Base-by-base conservation (phyloP, 2,888 invertebrate genomes). In the Carterocephalus palaemon region DNA sequence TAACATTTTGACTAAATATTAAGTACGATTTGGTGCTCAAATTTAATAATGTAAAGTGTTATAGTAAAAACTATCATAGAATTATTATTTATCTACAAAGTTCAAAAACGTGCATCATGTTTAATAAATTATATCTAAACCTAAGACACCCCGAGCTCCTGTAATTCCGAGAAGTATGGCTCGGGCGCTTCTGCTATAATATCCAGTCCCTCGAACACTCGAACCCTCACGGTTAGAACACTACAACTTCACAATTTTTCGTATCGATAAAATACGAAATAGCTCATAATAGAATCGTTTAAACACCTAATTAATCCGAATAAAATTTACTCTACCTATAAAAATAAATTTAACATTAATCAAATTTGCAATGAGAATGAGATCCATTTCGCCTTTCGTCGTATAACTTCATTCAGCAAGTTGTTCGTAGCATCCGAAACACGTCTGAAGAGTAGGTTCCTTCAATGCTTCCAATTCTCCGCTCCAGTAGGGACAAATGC, bases 1-100 rank as follows among this genome's bases (percentile, higher is more conserved):
- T 62, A 78, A 83, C 69, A 81, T 80, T 83, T 84, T 85, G 77
- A 80, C 82, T 85, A 84, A 84, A 80, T 77, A 83, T 82, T 85
- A 86, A 86, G 85, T 86, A 86, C 85, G 78, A 85, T 85, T 86
- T 85, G 85, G 85, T 86, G 85, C 85, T 86, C 85, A 80, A 82
- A 78, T 75, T 76, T 75, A 71, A 75, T 80, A 74, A 80, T 76
- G 76, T 81, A 79, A 57, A 75, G 81, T 82, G 82, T 81, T 78
- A 70, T 75, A 52, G 61, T 64, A 73, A 77, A 72, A 71, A 74
- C 73, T 80, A 79, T 42, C 20, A 36, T 66, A 66, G 62, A 70
- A 70, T 62, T 73, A 73, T 75, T 77, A 77, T 78, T 82, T 82
- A 83, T 77, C 82, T 82, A 84, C 79, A 80, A 69, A 75, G 58